phyloP scores from a whole-genome alignment of 64 coral and sea anemone genomes.

The Catalaphyllia jardinei region DNA sequence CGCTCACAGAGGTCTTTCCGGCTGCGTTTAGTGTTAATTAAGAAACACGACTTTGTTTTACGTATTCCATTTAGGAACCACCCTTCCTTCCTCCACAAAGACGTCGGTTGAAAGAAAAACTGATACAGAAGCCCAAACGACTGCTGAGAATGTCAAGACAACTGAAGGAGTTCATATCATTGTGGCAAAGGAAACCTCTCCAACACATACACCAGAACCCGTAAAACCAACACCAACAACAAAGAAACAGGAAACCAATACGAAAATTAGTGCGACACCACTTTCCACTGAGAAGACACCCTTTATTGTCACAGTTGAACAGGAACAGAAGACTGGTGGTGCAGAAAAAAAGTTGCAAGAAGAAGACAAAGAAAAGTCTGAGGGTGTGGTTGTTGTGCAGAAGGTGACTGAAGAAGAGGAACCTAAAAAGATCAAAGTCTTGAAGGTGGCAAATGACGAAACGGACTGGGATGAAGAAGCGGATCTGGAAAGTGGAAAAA shows the following conservation, averaged over 20 bases:
- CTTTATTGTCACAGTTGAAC: neutral
- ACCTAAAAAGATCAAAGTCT: neutral
- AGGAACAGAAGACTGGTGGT: neutral
- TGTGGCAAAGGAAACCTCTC: neutral
- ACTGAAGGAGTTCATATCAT: neutral
- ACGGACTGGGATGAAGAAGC: neutral
- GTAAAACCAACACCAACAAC: neutral
- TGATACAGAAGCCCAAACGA: neutral
- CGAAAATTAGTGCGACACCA: neutral
- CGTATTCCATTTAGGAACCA: neutral
- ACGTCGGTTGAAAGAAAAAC: neutral
- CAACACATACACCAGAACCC: neutral
- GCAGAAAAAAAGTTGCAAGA: neutral
- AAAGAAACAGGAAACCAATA: neutral
- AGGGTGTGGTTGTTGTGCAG: neutral
- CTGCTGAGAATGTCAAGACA: neutral
- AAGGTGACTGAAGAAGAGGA: neutral
- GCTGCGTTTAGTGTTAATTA: too few relatives aligned
- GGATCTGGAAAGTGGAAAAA: neutral
- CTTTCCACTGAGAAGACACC: neutral
- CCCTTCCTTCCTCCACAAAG: neutral
- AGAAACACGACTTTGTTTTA: too few relatives aligned
- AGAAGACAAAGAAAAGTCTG: neutral
- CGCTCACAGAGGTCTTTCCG: too few relatives aligned
- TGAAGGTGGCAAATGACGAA: neutral